These are phyloP conservation scores for Drosophila kanekoi DNA, from an alignment of 2,888 invertebrate species.

Conservation along the genomic window DNA sequence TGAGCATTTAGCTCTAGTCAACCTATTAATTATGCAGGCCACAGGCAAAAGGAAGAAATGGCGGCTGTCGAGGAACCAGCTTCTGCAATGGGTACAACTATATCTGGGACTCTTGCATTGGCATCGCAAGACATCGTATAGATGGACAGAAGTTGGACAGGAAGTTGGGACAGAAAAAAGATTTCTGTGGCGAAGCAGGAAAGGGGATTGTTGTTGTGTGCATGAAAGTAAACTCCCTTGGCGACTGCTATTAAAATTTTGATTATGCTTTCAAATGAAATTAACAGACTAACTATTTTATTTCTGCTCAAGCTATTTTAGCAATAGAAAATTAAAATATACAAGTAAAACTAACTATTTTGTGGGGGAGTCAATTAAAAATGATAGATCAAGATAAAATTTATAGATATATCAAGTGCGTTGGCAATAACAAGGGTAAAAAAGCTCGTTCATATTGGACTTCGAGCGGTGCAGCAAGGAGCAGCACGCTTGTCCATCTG, in stretches of 20 bases:
- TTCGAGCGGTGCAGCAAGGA: no score
- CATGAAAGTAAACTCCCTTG: conserved; percentile 13
- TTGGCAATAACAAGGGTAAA: no score
- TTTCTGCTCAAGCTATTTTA: conserved; percentile 10
- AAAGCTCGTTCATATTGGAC: no score
- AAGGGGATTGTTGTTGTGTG: conserved; percentile 10
- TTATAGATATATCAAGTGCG: no score
- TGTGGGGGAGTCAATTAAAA: no score
- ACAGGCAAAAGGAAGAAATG: conserved; percentile 58
- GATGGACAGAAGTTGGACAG: background rate
- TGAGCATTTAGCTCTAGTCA: no score
- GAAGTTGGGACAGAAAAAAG: conserved; percentile 1
- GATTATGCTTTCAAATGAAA: conserved; percentile 78
- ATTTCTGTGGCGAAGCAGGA: conserved; percentile 10
- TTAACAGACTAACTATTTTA: conserved; percentile 44
- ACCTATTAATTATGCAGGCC: conserved; percentile 76
- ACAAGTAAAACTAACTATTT: no score
- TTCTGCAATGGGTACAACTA: conserved; percentile 17
- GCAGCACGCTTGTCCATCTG: no score
- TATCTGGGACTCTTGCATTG: conserved; percentile 48
- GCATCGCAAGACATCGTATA: conserved; percentile 38
- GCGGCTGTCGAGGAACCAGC: conserved; percentile 10
- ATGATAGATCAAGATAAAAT: no score
- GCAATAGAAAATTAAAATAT: conserved; percentile 1
- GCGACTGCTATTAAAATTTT: conserved; percentile 58